These are phyloP conservation scores for Cyprinodon tularosa DNA, from an alignment of 2,113 vertebrate species.

Conservation along the genomic window DNA sequence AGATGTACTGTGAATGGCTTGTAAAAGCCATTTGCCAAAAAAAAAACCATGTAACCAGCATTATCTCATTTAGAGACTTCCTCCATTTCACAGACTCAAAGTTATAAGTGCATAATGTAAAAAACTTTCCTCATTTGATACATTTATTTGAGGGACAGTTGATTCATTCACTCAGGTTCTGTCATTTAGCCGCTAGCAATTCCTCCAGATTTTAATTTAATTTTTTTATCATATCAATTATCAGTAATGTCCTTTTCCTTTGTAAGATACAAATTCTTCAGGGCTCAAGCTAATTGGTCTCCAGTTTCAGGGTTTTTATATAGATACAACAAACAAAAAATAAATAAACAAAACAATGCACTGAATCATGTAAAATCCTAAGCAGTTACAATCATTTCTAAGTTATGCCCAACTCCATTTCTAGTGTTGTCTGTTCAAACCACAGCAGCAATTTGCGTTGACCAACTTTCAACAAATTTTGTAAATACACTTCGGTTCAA, in stretches of 20 bases:
- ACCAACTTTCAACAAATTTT: too few relatives aligned
- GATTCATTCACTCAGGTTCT: not conserved
- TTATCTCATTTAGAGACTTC: too few relatives aligned
- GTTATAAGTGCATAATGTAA: not conserved
- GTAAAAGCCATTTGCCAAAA: not conserved
- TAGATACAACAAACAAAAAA: too few relatives aligned
- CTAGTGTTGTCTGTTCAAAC: too few relatives aligned
- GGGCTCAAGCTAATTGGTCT: not conserved
- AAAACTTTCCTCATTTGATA: not conserved
- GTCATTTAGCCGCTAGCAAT: not conserved
- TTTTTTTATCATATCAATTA: not conserved
- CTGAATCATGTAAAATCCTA: too few relatives aligned
- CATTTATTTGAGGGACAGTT: not conserved
- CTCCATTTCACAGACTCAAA: not conserved
- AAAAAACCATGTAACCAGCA: not conserved
- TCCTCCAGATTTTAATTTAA: not conserved
- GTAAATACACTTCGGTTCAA: too few relatives aligned
- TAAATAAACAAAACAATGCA: too few relatives aligned
- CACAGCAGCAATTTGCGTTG: too few relatives aligned
- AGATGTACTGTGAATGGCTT: constrained; percentile 46
- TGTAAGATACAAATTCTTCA: too few relatives aligned
- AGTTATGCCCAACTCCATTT: too few relatives aligned
- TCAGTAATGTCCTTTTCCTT: not conserved
- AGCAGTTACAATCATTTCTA: too few relatives aligned
- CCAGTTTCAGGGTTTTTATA: too few relatives aligned